Evolutionary conservation across 2,888 invertebrate species (phyloP), one percentile per base, ranked within the genome.

Genomic region (Chloroclysta siterata): DNA sequence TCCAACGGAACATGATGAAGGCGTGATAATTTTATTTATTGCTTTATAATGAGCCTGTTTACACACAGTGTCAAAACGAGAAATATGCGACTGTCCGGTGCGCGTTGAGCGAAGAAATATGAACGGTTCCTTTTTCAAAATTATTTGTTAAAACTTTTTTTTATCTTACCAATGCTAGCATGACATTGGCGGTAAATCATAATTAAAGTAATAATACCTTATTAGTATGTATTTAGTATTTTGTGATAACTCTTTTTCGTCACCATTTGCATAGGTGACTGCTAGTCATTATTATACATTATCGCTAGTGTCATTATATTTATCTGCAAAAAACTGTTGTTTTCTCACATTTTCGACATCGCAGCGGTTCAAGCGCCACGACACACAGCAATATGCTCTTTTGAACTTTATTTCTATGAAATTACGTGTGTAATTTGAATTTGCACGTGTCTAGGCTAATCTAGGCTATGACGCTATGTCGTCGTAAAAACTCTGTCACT

Each of bases 21-120:
- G 85, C 81, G 72, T 74, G 80, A 82, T 90, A 89, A 90, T 91
- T 89, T 90, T 89, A 91, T 91, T 92, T 92, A 92, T 91, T 77
- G 82, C 80, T 86, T 88, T 92, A 86, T 91, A 89, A 92, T 92
- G 91, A 90, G 89, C 83, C 76, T 80, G 84, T 87, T 89, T 85
- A 87, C 85, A 83, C 79, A 79, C 75, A 67, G 68, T 71, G 70
- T 76, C 75, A 78, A 75, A 77, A 73, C 65, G 67, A 70, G 67
- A 72, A 68, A 73, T 72, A 75, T 65, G 61, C 42, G 61, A 47
- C 61, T 53, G 62, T 42, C 51, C 57, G 42, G 56, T 53, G 17
- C 22, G 44, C 61, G 53, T 63, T 54, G 55, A 28, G 60, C 58
- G 41, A 61, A 61, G 47, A 54, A 44, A 51, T 56, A 61, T 41